Percentiles rank a stretch among this genome's conserved stretches.
phyloP scores from a whole-genome alignment of 2,888 invertebrate genomes.

The Nebria salina region DNA sequence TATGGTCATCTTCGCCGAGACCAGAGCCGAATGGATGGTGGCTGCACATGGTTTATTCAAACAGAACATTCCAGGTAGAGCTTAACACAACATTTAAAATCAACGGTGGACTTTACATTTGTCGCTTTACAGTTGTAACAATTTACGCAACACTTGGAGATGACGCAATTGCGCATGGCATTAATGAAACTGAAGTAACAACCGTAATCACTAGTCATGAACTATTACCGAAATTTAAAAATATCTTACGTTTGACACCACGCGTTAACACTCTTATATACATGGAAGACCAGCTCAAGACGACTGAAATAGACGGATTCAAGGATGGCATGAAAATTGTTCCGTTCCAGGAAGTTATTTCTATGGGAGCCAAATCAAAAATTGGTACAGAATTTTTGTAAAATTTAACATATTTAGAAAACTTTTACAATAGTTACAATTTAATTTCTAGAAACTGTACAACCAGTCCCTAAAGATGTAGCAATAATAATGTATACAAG shows the following conservation, averaged over 20 bases:
- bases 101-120: neutral
- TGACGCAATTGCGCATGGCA: conserved; percentile 95
- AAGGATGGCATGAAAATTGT: conserved; percentile 78
- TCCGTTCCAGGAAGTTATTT: conserved; percentile 78
- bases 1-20: conserved; percentile 96
- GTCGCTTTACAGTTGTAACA: conserved; percentile 80
- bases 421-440: neutral
- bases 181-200: conserved; percentile 95
- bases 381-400: conserved; percentile 58
- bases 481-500: conserved; percentile 99
- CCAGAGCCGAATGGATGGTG: conserved; percentile 97
- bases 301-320: conserved; percentile 75
- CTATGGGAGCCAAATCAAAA: conserved; percentile 63
- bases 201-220: conserved; percentile 94
- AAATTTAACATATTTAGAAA: neutral
- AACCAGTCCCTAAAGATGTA: conserved; percentile 78
- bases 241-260: conserved; percentile 77
- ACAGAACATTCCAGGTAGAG: conserved; percentile 83
- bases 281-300: conserved; percentile 87
- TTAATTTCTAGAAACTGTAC: conserved; percentile 64
- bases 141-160: conserved; percentile 97
- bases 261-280: conserved; percentile 82
- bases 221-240: conserved; percentile 88
- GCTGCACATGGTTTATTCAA: conserved; percentile 96
- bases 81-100: neutral